These are phyloP conservation scores for Loriculus beryllinus DNA, from an alignment of 2,797 vertebrate genomes.

Conservation along the genomic window DNA sequence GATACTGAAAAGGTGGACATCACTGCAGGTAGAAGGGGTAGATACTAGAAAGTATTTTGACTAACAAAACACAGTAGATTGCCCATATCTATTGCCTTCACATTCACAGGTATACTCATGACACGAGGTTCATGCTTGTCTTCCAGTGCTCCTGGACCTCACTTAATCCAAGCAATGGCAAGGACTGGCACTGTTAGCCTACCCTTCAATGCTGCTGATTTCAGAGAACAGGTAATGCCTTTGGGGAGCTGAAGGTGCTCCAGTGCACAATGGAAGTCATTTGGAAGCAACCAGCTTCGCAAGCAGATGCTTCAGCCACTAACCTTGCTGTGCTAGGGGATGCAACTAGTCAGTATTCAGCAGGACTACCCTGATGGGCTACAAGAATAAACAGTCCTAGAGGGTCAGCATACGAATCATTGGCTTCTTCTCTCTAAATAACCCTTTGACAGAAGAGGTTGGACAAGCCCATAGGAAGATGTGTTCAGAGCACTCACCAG, in stretches of 20 bases:
- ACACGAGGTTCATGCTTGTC: background rate
- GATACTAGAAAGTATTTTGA: background rate
- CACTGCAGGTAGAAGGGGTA: background rate
- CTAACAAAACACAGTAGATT: background rate
- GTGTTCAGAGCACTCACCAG: slow-evolving; percentile 80
- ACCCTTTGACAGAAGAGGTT: background rate
- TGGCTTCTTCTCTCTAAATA: background rate
- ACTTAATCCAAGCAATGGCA: background rate
- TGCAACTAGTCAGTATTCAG: background rate
- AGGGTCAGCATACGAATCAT: background rate
- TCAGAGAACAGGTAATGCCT: background rate
- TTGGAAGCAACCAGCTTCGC: background rate
- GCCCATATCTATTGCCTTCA: background rate
- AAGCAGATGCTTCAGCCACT: background rate
- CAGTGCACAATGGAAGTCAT: background rate
- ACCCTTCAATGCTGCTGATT: background rate
- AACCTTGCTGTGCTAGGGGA: slow-evolving; percentile 6
- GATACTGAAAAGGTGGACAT: background rate
- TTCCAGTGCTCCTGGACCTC: background rate
- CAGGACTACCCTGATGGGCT: background rate
- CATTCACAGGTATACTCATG: background rate
- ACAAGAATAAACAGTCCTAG: slow-evolving; percentile 11
- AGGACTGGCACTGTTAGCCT: background rate
- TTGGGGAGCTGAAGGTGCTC: background rate
- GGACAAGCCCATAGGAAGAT: background rate